Conservation (phyloP, 2,797 vertebrate genomes). For the Xyrichtys novacula region DNA sequence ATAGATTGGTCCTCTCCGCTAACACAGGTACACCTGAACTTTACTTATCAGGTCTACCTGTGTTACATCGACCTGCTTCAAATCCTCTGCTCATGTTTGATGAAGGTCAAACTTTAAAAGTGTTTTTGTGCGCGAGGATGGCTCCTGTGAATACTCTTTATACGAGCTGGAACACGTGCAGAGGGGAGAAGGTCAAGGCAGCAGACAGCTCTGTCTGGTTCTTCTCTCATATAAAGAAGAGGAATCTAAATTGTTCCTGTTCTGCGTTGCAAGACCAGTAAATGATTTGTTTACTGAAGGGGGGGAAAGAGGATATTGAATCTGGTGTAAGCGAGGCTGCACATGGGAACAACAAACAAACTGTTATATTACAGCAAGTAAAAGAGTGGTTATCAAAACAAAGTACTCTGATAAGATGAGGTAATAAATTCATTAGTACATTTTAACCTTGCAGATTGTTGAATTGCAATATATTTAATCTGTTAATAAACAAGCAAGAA, state of each 20-base stretch:
- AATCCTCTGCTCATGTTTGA: conserved; percentile 70
- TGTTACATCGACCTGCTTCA: conserved; percentile 55
- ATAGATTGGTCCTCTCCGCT: conserved; percentile 13
- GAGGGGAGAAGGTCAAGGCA: background rate
- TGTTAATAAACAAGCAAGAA: no score
- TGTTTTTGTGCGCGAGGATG: conserved; percentile 25
- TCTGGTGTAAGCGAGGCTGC: conserved; percentile 37
- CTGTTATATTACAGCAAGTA: conserved; percentile 25
- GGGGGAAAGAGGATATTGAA: conserved; percentile 72
- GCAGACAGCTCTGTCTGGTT: conserved; percentile 6
- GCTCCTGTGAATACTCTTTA: background rate
- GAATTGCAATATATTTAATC: no score
- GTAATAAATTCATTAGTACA: conserved; percentile 24
- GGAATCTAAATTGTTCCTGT: conserved; percentile 68
- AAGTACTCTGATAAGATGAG: background rate
- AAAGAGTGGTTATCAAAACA: conserved; percentile 5
- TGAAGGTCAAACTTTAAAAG: conserved; percentile 37
- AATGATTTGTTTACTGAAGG: conserved; percentile 71
- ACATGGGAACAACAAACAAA: conserved; percentile 67
- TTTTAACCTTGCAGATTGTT: no score
- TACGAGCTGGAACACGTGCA: background rate
- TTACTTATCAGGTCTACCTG: conserved; percentile 38
- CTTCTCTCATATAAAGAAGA: conserved; percentile 44
- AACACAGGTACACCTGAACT: conserved; percentile 8
- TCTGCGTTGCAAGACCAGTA: conserved; percentile 51